Percentiles rank a stretch among this genome's conserved stretches.
Conservation (phyloP, 2,113 vertebrate genomes). For the Rhabdornis inornatus region DNA sequence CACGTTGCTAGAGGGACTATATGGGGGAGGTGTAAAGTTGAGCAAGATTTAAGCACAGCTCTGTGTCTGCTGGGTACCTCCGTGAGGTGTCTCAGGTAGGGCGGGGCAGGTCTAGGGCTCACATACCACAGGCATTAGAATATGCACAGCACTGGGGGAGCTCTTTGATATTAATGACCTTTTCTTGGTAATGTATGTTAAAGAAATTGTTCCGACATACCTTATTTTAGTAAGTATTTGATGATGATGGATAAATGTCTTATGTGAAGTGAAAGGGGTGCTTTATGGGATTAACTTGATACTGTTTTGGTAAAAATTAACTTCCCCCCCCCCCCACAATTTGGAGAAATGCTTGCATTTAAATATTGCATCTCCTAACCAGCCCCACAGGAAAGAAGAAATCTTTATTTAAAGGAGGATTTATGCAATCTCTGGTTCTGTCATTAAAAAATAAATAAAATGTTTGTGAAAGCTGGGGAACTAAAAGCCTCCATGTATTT, state of each 20-base stretch:
- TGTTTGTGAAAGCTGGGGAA: background rate
- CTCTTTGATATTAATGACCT: background rate
- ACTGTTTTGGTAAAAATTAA: background rate
- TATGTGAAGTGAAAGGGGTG: background rate
- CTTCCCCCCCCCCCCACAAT: accelerated
- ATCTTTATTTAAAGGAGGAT: background rate
- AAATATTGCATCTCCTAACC: background rate
- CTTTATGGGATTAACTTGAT: background rate
- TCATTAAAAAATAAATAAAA: background rate
- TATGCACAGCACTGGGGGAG: background rate
- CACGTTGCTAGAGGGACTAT: background rate
- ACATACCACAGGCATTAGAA: background rate
- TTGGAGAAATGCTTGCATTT: background rate
- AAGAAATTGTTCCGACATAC: background rate
- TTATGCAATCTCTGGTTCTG: background rate
- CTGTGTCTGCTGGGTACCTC: background rate
- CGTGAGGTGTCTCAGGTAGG: background rate
- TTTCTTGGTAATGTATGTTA: background rate
- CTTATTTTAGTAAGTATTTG: background rate
- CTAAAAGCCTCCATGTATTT: background rate
- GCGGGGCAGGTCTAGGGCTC: background rate
- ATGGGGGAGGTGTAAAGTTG: background rate
- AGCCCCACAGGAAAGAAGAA: background rate
- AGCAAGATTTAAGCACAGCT: background rate
- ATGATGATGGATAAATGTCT: background rate